Conservation (phyloP, 2,797 vertebrate species). For the Hirundo rustica region DNA sequence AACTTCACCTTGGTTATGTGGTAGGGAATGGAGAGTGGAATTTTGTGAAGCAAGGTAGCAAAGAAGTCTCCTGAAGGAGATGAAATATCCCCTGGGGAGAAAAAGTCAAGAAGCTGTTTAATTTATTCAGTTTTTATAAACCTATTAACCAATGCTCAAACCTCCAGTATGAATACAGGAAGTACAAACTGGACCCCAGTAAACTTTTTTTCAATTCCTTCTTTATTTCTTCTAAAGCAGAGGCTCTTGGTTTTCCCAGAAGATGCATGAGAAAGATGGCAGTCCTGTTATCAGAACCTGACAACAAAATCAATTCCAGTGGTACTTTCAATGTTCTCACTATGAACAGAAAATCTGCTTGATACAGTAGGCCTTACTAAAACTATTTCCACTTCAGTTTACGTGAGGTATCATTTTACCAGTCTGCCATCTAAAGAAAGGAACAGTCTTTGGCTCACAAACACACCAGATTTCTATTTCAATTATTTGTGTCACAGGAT, state of each 20-base stretch:
- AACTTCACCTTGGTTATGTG: neutral
- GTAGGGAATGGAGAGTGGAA: neutral
- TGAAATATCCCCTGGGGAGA: neutral
- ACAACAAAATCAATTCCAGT: neutral
- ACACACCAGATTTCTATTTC: slow-evolving; percentile 52
- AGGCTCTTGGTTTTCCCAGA: neutral
- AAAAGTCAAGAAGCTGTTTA: neutral
- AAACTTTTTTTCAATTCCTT: neutral
- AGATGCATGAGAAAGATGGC: neutral
- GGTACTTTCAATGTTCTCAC: slow-evolving; percentile 35
- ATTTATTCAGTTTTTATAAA: neutral
- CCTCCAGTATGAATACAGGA: neutral
- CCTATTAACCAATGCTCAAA: neutral
- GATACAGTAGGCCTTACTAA: slow-evolving; percentile 52
- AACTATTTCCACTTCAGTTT: slow-evolving; percentile 61
- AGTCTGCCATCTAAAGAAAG: slow-evolving; percentile 53
- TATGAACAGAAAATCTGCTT: slow-evolving; percentile 63
- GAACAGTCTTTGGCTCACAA: slow-evolving; percentile 12
- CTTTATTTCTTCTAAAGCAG: neutral
- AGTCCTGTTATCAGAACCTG: neutral
- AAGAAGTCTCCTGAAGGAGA: neutral
- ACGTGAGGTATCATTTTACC: slow-evolving; percentile 33
- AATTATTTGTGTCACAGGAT: slow-evolving; percentile 19
- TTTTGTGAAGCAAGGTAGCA: neutral
- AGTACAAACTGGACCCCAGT: neutral